These are phyloP conservation scores for Glyptemys insculpta DNA, from an alignment of 2,797 vertebrate genomes.

Conservation along the genomic window DNA sequence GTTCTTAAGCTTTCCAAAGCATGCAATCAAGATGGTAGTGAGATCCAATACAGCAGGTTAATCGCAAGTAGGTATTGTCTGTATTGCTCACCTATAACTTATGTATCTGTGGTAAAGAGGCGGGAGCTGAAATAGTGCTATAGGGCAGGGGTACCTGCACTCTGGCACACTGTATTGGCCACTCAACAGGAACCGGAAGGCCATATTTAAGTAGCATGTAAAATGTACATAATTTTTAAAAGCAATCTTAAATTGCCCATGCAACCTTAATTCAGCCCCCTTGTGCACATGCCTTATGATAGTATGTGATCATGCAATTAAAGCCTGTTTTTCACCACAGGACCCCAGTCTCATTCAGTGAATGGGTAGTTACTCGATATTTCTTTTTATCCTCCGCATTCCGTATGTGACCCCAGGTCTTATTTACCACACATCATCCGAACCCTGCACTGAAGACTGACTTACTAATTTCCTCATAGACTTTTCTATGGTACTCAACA, in stretches of 20 bases:
- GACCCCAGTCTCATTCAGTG: not conserved
- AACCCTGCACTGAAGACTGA: not conserved
- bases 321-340: not conserved
- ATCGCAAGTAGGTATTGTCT: not conserved
- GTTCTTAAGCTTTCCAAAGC: not conserved
- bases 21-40: not conserved
- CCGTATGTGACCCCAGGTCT: not conserved
- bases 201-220: not conserved
- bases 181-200: not conserved
- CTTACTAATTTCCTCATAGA: not conserved
- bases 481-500: not conserved
- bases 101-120: not conserved
- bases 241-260: not conserved
- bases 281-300: not conserved
- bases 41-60: not conserved
- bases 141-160: not conserved
- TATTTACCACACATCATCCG: not conserved
- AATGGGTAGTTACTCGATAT: not conserved
- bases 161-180: not conserved
- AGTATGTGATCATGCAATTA: not conserved
- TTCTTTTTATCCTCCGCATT: not conserved
- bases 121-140: not conserved
- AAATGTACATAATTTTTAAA: not conserved
- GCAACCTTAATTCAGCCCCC: not conserved
- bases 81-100: not conserved